These are phyloP conservation scores for Nemopilema nomurai DNA, from an alignment of 30 jellyfish, hydroid and myxozoan species.

Conservation along the genomic window DNA sequence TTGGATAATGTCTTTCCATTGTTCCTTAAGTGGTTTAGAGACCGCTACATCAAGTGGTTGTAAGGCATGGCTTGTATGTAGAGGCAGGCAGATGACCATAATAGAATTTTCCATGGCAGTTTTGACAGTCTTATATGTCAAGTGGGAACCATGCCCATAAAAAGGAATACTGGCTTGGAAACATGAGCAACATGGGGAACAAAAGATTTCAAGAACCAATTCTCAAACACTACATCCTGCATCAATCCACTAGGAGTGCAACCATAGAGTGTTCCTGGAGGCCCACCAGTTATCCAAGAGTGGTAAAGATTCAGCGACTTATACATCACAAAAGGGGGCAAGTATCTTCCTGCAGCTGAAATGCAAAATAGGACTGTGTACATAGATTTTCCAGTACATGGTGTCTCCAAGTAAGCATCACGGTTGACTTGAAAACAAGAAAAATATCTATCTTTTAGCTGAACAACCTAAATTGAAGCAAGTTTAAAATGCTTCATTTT, in stretches of 20 bases:
- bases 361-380: constrained; percentile 73
- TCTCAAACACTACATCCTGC: constrained; percentile 47
- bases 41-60: no score
- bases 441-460: no score
- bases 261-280: constrained; percentile 19
- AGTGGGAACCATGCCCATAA: constrained; percentile 55
- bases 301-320: constrained; percentile 15
- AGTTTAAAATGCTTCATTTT: no score
- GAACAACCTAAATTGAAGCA: no score
- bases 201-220: constrained; percentile 34
- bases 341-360: constrained; percentile 53
- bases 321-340: constrained; percentile 61
- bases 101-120: constrained; percentile 35
- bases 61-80: constrained; percentile 36
- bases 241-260: constrained; percentile 34
- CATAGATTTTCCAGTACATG: constrained; percentile 48
- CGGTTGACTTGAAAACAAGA: no score
- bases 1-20: no score
- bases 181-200: no score
- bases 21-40: no score
- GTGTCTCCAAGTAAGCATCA: constrained; percentile 22
- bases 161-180: constrained; percentile 11
- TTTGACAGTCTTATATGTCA: constrained; percentile 28
- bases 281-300: constrained; percentile 41
- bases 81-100: constrained; percentile 52